Conservation (phyloP, 1,140 invertebrate genomes). For the Panulirus ornatus region DNA sequence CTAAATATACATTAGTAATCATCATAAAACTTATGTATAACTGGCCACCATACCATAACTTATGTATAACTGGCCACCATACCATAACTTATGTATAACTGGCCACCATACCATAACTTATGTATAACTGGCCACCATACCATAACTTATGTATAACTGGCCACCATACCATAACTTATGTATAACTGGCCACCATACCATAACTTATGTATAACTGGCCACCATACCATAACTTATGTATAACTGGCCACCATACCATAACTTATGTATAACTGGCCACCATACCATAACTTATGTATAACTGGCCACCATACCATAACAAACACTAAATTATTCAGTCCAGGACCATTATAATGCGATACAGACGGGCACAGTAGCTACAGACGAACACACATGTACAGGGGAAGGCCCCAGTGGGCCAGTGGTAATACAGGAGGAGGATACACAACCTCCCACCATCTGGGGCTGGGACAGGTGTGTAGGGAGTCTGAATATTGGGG, state of each 20-base stretch:
- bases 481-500: not conserved
- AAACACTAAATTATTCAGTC: constrained; percentile 1
- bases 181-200: not conserved
- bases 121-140: not conserved
- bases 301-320: not conserved
- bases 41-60: not conserved
- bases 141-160: too few species aligned
- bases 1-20: not conserved
- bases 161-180: not conserved
- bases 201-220: too few species aligned
- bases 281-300: not conserved
- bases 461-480: too few species aligned
- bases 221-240: not conserved
- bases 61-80: not conserved
- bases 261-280: not conserved
- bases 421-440: not conserved
- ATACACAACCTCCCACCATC: not conserved
- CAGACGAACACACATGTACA: constrained; percentile 16
- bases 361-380: not conserved
- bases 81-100: too few species aligned
- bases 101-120: not conserved
- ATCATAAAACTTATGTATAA: too few species aligned
- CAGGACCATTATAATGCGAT: not conserved
- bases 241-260: not conserved
- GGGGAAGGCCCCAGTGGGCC: not conserved